Evolutionary conservation across 2,888 invertebrate species (phyloP).

Genomic region (Pemphredon lugubris): DNA sequence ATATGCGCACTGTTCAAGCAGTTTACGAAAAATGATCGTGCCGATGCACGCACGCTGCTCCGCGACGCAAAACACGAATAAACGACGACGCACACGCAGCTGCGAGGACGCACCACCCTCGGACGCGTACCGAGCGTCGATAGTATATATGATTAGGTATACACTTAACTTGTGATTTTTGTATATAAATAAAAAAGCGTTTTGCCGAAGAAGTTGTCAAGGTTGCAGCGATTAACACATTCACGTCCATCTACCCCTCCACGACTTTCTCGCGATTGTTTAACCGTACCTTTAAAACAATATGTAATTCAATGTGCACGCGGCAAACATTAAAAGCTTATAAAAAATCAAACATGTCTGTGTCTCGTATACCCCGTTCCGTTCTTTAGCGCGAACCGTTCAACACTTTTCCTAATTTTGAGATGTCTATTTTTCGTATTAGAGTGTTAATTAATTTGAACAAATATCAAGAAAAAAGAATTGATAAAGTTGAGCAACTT

Average conservation of each 20-base stretch:
- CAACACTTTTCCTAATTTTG: no score
- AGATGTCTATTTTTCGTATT: no score
- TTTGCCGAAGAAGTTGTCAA: conserved; percentile 54
- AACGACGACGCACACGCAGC: conserved; percentile 48
- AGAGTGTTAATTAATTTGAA: no score
- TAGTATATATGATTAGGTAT: conserved; percentile 64
- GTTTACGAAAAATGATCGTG: conserved; percentile 56
- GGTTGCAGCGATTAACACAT: not conserved
- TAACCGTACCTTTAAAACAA: not conserved
- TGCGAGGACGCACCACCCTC: conserved; percentile 30
- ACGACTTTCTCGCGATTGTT: not conserved
- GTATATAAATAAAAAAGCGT: conserved; percentile 75
- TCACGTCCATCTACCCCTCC: not conserved
- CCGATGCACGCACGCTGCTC: conserved; percentile 60
- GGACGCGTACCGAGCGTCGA: conserved; percentile 59
- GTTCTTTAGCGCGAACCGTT: no score
- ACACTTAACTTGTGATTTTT: conserved; percentile 73
- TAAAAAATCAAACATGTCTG: conserved; percentile 6
- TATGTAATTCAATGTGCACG: conserved; percentile 15
- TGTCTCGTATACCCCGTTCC: not conserved
- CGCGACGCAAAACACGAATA: conserved; percentile 55
- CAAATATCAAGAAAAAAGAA: no score
- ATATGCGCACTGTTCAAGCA: conserved; percentile 61
- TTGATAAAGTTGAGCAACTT: no score
- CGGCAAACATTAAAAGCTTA: conserved; percentile 20